Evolutionary conservation across 2,888 invertebrate species (phyloP).

Genomic region (Desoria tigrina): DNA sequence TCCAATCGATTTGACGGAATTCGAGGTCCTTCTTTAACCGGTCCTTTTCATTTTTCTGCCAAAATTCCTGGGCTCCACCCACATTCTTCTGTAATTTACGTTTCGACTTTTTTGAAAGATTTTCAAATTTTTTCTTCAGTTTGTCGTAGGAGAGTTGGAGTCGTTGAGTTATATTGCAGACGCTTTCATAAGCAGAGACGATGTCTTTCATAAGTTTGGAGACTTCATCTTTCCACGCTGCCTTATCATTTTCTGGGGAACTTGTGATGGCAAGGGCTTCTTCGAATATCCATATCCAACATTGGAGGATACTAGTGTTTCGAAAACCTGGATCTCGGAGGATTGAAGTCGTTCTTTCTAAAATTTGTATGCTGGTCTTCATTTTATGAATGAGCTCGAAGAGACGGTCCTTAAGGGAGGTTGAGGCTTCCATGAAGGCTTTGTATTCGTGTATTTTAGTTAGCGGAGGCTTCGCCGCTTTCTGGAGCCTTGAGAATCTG

Average conservation of each 20-base stretch:
- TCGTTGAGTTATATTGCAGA: not conserved
- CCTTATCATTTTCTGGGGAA: not conserved
- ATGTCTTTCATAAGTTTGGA: not conserved
- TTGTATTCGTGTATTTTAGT: not conserved
- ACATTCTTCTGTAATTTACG: not conserved
- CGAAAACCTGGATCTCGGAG: not conserved
- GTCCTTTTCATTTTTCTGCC: not conserved
- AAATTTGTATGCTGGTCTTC: too few species aligned
- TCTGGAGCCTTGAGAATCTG: not conserved
- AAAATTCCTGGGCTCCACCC: not conserved
- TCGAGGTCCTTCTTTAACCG: not conserved
- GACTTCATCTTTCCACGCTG: not conserved
- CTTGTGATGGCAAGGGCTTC: not conserved
- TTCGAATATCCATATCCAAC: conserved; percentile 8
- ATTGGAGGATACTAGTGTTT: not conserved
- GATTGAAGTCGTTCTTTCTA: not conserved
- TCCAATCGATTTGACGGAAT: conserved; percentile 14
- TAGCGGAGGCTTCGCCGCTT: not conserved
- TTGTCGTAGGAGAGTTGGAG: not conserved
- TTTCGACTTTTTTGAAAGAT: not conserved
- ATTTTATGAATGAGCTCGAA: not conserved
- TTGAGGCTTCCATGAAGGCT: not conserved
- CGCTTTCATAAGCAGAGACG: not conserved
- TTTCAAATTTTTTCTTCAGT: not conserved
- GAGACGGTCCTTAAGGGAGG: not conserved